Evolutionary conservation across 2,113 vertebrate genomes (phyloP), one percentile per base, ranked within the genome.

Genomic region (Cheirogaleus medius): DNA sequence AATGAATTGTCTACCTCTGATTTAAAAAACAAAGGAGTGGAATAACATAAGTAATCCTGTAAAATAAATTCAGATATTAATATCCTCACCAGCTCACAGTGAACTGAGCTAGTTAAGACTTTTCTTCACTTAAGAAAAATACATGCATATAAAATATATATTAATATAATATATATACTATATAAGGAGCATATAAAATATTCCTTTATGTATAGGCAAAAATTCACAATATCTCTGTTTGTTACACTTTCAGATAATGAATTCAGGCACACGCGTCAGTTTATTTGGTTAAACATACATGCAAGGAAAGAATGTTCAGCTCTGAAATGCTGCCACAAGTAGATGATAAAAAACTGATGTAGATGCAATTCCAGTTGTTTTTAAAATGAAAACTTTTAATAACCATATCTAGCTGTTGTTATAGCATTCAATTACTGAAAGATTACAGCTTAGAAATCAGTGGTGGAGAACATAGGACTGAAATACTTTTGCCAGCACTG

Each of bases 1-100:
- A 98, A 99, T 98, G 98, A 99, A 98, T 98, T 98, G 96, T 98
- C 94, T 98, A 98, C 97, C 97, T 98, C 96, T 98, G 96, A 98
- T 98, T 98, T 98, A 94, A 98, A 44, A 29, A 69, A 25, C 68
- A 98, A 99, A 98, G 97, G 95, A 98, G 98, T 98, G 98, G 95
- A 98, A 97, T 98, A 98, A 93, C 92, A 86, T 97, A 98, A 99
- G 97, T 97, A 97, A 98, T 98, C 97, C 96, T 98, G 97, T 95
- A 98, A 98, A 98, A 98, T 96, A 90, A 58, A 96, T 52, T 96
- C 94, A 95, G 94, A 97, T 91, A 88, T 93, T 89, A 94, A 95
- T 95, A 83, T 90, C 66, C 54, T 84, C 49, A 80, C 49, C 92
- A 58, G 15, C 11, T 89, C 39, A 93, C 86, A 90, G 54, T 0